Evolutionary conservation across 2,888 invertebrate species (phyloP), one percentile per base, ranked within the genome.

Genomic region (Maniola hyperantus): DNA sequence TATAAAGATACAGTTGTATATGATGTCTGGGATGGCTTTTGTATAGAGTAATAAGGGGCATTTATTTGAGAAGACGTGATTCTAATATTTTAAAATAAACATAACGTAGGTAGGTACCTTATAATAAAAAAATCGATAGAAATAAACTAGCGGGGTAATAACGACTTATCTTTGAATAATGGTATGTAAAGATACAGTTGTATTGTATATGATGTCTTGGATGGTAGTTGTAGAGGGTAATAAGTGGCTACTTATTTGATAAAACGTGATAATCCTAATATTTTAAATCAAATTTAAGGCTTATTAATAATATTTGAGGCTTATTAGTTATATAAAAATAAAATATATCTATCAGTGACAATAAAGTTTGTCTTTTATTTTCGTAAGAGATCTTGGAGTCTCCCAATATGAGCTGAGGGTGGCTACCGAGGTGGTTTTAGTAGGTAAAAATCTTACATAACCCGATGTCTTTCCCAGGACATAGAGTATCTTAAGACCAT

Each of bases 131-230:
- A 26, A 2, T 26, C 79, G 78, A 83, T 84, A 85, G 87, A 88
- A 87, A 88, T 83, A 88, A 86, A 81, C 80, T 73, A 75, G 77
- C 72, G 75, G 74, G 79, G 84, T 79, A 84, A 88, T 86, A 84
- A 87, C 84, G 79, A 82, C 70, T 71, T 69, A 68, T 69, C 71
- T 67, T 64, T 66, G 66, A 68, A 66, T 54, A 58, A 63, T 60
- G 64, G 59, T 54, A 62, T 62, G 55, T 46, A 63, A 39, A 64
- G 61, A 70, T 66, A 70, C 64, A 33, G 53, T 70, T 66, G 66
- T 69, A 62, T 70, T 66, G 66, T 69, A 62, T 70, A 70, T 70
- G 70, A 68, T 55, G 66, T 68, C 68, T 70, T 57, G 66, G 55
- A 68, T 68, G 39, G 42, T 39, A 57, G 55, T 61, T 61, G 66